A percentile compares a stretch with the other conserved stretches of the same genome.
phyloP scores from a whole-genome alignment of 2,113 vertebrate species.

The Anser cygnoides region DNA sequence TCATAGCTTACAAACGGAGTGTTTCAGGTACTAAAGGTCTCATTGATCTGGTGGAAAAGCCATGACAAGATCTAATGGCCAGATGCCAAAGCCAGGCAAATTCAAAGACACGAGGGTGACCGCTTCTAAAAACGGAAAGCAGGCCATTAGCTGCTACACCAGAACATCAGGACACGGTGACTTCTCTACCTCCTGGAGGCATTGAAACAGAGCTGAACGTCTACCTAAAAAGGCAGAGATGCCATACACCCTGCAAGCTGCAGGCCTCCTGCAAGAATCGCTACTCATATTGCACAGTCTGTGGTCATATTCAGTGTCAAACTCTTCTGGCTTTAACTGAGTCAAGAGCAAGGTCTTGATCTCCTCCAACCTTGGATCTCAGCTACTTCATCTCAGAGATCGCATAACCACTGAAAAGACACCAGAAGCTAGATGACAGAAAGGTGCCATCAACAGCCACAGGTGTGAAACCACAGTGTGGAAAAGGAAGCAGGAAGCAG shows the following conservation, averaged over 20 bases:
- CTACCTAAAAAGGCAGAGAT: constrained; percentile 29
- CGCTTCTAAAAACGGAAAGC: constrained; percentile 17
- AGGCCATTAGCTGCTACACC: background rate
- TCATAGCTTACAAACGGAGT: background rate
- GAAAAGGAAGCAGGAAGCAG: background rate
- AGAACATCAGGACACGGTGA: background rate
- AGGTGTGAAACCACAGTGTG: background rate
- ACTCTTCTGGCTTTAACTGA: background rate
- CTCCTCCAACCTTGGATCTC: background rate
- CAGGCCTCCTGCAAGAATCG: background rate
- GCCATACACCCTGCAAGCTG: background rate
- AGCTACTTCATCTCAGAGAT: background rate
- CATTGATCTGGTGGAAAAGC: background rate
- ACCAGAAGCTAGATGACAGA: background rate
- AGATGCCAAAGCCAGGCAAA: background rate
- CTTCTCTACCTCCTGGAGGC: background rate
- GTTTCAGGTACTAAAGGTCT: constrained; percentile 9
- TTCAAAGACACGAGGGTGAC: background rate
- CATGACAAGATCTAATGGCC: background rate
- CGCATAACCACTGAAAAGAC: background rate
- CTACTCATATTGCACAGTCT: background rate
- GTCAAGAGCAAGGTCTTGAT: background rate
- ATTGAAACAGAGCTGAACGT: background rate
- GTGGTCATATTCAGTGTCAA: background rate
- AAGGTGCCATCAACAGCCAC: background rate